Evolutionary conservation across 1,140 invertebrate genomes (phyloP), one percentile per base, ranked within the genome.

Genomic region (Scaptomyza montana): DNA sequence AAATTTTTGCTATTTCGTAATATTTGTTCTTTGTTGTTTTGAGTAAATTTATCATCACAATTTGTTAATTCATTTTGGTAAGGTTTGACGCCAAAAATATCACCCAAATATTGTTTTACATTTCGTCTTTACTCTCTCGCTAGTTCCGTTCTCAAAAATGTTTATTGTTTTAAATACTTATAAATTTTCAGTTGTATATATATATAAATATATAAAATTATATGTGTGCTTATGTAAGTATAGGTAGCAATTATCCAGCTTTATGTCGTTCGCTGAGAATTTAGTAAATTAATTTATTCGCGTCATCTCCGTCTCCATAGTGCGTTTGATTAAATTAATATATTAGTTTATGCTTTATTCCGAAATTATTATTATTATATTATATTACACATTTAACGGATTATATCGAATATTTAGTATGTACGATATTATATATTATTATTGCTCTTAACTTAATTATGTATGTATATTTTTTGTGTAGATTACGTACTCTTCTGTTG

Each of bases 41-140:
- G 64, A 25, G 49, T 78, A 43, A 59, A 65, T 70, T 84, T 85
- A 65, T 75, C 36, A 89, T 87, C 84, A 89, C 84, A 84, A 77
- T 84, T 77, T 80, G 78, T 77, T 71, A 25, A 56, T 69, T 55
- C 25, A n/a, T 61, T 69, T 68, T 71, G 33, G 50, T 60, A 73
- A 66, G 45, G 36, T 51, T 39, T 62, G 53, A 60, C 70, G 50
- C 66, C 51, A 77, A 81, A 78, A 65, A 75, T 87, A 76, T 68
- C 78, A 82, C 78, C 51, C 54, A 73, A 76, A 68, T 66, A 43
- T 59, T 43, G 5, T 43, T 16, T 16, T 16, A 16, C 1, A 16
- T 16, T 74, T 43, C 10, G 12, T 57, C 43, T 54, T 39, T 53
- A 25, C 6, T 47, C 41, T 62, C 41, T 54, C 9, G 41, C 36